These are phyloP conservation scores for Drosophila nebulosa DNA, from an alignment of 1,140 invertebrate species.

Conservation along the genomic window DNA sequence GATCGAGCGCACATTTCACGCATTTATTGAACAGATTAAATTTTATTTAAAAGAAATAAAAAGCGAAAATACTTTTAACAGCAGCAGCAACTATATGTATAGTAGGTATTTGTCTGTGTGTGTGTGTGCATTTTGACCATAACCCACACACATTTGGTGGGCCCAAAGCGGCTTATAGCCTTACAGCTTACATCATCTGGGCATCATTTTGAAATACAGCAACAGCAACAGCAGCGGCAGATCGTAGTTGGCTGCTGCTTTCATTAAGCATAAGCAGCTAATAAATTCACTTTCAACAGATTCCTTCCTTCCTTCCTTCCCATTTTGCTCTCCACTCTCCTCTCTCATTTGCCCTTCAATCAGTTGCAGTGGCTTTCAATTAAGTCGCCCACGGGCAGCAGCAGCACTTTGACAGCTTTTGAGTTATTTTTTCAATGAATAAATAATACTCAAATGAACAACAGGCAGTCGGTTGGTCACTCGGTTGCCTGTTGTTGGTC, in stretches of 20 bases:
- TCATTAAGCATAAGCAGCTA: slow-evolving; percentile 42
- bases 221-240: neutral
- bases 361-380: slow-evolving; percentile 45
- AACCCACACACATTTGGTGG: neutral
- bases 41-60: slow-evolving; percentile 47
- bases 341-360: neutral
- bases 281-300: slow-evolving; percentile 11
- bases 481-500: neutral
- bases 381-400: slow-evolving; percentile 26
- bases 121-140: neutral
- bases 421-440: slow-evolving; percentile 62
- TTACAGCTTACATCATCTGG: neutral
- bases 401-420: slow-evolving; percentile 57
- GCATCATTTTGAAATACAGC: neutral
- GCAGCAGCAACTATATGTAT: slow-evolving; percentile 29
- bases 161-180: slow-evolving; percentile 30
- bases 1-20: slow-evolving; percentile 21
- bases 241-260: neutral
- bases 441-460: slow-evolving; percentile 47
- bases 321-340: neutral
- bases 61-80: slow-evolving; percentile 58
- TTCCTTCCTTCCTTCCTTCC: neutral
- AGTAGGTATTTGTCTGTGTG: slow-evolving; percentile 15
- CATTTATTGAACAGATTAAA: slow-evolving; percentile 69
- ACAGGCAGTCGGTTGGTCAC: slow-evolving; percentile 16